These are phyloP conservation scores for Drosophila willistoni DNA, from an alignment of 1,140 invertebrate genomes.

Conservation along the genomic window DNA sequence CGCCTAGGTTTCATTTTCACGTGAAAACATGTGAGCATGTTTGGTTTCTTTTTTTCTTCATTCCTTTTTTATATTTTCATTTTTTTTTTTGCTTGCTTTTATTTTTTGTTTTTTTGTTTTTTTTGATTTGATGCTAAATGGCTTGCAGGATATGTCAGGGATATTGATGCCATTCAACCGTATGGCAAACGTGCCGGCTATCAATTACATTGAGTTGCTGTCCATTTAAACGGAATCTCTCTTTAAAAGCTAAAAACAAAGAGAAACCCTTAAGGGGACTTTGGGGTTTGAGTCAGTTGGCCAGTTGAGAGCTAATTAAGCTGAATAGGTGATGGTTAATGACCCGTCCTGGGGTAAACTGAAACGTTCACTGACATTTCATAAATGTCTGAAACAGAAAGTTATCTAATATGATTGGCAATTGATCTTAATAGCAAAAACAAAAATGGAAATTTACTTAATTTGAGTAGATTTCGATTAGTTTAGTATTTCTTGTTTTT, in stretches of 20 bases:
- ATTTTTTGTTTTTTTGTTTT: conserved; percentile 7
- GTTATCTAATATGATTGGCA: no score
- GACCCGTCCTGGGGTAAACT: no score
- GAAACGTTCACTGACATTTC: no score
- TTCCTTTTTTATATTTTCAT: not conserved
- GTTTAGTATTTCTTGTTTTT: no score
- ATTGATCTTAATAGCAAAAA: no score
- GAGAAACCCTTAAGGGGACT: not conserved
- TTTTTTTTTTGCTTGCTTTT: not conserved
- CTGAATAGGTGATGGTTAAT: no score
- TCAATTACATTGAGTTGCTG: conserved; percentile 35
- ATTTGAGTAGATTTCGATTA: no score
- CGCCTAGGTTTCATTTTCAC: conserved; percentile 26
- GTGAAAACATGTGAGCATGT: not conserved
- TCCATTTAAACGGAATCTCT: not conserved
- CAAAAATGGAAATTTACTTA: no score
- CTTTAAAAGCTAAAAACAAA: conserved; percentile 1
- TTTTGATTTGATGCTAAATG: conserved; percentile 14
- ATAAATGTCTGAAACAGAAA: no score
- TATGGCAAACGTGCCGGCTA: conserved; percentile 37
- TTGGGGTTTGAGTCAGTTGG: not conserved
- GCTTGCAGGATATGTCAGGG: conserved; percentile 15
- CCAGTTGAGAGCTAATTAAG: no score
- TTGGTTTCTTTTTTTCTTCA: conserved; percentile 4
- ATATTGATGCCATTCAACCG: conserved; percentile 13